These are phyloP conservation scores for Geopemphigus sp. DNA, from an alignment of 1,140 invertebrate genomes.

Conservation along the genomic window DNA sequence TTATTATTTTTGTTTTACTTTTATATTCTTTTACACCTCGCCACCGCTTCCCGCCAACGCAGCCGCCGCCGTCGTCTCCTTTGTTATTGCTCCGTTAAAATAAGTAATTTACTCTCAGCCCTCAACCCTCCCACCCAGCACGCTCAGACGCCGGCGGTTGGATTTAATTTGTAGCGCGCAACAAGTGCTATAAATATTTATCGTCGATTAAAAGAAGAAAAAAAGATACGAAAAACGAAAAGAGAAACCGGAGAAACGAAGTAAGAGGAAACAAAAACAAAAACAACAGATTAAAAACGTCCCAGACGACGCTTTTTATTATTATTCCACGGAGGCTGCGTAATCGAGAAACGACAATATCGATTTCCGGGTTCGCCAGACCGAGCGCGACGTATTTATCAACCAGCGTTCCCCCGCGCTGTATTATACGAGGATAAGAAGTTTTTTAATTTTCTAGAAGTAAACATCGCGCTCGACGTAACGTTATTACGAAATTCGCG, in stretches of 20 bases:
- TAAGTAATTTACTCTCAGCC: conserved; percentile 44
- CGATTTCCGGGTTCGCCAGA: neutral
- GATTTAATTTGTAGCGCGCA: conserved; percentile 43
- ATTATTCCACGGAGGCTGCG: neutral
- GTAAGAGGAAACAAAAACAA: conserved; percentile 8
- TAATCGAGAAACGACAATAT: neutral
- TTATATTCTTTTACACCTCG: conserved; percentile 24
- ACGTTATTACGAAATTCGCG: too few relatives aligned
- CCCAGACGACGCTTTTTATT: conserved; percentile 26
- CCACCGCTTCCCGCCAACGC: neutral
- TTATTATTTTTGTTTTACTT: conserved; percentile 6
- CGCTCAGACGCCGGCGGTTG: conserved; percentile 2
- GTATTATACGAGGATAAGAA: too few relatives aligned
- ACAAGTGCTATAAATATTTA: conserved; percentile 49
- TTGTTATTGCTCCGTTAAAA: conserved; percentile 48
- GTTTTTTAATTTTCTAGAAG: too few relatives aligned
- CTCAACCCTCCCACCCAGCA: neutral
- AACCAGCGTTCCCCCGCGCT: too few relatives aligned
- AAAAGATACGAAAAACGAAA: neutral
- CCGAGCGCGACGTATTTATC: too few relatives aligned
- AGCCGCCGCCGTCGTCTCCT: neutral
- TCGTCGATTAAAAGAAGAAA: conserved; percentile 34
- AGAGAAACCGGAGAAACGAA: neutral
- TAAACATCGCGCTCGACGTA: too few relatives aligned
- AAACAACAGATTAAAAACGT: conserved; percentile 48